A percentile compares a stretch with the other conserved stretches of the same genome.
Conservation (phyloP, 1,140 invertebrate species). For the Luehdorfia chinensis region DNA sequence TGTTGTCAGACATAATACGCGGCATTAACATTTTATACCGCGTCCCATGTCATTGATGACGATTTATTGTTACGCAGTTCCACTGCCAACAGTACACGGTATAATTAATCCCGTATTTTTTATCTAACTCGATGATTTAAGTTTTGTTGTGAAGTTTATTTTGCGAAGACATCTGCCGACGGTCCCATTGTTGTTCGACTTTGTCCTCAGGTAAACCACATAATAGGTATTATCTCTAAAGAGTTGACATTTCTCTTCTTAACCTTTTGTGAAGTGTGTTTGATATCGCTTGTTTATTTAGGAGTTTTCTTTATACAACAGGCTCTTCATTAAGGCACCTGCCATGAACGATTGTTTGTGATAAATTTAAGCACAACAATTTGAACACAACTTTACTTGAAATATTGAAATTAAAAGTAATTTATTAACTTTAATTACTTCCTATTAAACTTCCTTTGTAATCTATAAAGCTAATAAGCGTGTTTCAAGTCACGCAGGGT, state of each 20-base stretch:
- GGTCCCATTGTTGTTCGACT: conserved; percentile 46
- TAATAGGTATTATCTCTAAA: conserved; percentile 68
- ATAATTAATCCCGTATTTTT: conserved; percentile 74
- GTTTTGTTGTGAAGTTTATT: conserved; percentile 62
- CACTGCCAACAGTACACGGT: conserved; percentile 45
- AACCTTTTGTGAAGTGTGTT: conserved; percentile 68
- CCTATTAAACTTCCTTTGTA: too few relatives aligned
- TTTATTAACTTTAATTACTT: too few relatives aligned
- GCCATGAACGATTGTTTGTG: conserved; percentile 4
- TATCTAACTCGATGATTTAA: conserved; percentile 54
- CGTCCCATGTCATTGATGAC: conserved; percentile 71
- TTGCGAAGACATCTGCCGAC: conserved; percentile 69
- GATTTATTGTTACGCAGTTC: conserved; percentile 65
- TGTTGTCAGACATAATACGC: conserved; percentile 70
- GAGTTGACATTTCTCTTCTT: conserved; percentile 65
- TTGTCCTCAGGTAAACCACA: conserved; percentile 64
- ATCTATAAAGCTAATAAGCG: conserved; percentile 19
- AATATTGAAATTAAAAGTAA: too few relatives aligned
- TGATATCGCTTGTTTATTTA: conserved; percentile 64
- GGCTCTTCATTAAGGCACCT: conserved; percentile 21
- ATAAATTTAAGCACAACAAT: background rate
- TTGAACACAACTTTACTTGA: too few relatives aligned
- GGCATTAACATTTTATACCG: conserved; percentile 71
- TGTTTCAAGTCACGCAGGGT: conserved; percentile 30
- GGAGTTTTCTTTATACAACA: conserved; percentile 36